These are phyloP conservation scores for Thaleichthys pacificus DNA, from an alignment of 2,797 vertebrate species.

Conservation along the genomic window DNA sequence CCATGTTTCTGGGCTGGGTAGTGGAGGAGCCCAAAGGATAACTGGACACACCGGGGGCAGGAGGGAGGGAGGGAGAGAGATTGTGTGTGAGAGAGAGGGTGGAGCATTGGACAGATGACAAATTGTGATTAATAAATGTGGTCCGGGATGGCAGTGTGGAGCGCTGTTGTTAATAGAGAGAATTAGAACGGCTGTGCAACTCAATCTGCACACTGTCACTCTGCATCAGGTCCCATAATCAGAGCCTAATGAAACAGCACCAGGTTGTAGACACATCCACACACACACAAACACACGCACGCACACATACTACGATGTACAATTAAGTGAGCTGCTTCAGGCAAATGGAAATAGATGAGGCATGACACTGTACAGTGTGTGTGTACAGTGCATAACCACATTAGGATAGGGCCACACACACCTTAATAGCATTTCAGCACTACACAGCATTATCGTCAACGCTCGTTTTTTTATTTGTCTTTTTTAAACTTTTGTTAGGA, in stretches of 20 bases:
- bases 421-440: too few relatives aligned
- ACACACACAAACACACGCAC: slow-evolving; percentile 3
- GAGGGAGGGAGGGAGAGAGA: slow-evolving; percentile 42
- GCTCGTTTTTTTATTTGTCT: too few relatives aligned
- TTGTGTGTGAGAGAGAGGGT: slow-evolving; percentile 57
- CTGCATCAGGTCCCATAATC: slow-evolving; percentile 82
- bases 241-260: slow-evolving; percentile 80
- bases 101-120: slow-evolving; percentile 79
- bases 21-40: slow-evolving; percentile 62
- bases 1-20: slow-evolving; percentile 70
- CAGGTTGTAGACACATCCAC: slow-evolving; percentile 53
- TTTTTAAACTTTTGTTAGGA: too few relatives aligned
- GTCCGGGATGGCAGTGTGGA: slow-evolving; percentile 57
- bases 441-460: too few relatives aligned
- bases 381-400: too few relatives aligned
- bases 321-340: background rate
- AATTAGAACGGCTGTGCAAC: slow-evolving; percentile 82
- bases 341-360: background rate
- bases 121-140: slow-evolving; percentile 88
- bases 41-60: slow-evolving; percentile 61
- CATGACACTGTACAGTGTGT: too few relatives aligned
- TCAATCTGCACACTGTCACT: slow-evolving; percentile 85
- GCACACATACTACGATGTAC: slow-evolving; percentile 15
- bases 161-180: slow-evolving; percentile 84
- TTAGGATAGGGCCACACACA: too few relatives aligned